phyloP scores from a whole-genome alignment of 1,140 invertebrate species.

The Aricia agestis region DNA sequence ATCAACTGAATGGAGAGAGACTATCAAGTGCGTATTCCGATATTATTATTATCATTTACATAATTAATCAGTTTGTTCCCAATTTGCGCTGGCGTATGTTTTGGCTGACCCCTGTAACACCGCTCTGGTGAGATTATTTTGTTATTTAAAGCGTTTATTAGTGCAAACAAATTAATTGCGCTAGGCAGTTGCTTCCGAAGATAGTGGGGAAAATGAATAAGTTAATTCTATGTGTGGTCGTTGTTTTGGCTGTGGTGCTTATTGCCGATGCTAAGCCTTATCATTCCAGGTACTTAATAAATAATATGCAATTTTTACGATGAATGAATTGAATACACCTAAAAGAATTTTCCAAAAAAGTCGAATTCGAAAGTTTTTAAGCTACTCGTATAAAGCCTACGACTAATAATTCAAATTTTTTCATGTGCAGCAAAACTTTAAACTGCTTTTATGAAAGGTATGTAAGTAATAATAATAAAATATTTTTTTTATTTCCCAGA shows the following conservation, averaged over 20 bases:
- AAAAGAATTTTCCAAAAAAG: too few species aligned
- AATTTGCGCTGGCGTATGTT: neutral
- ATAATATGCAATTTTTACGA: too few species aligned
- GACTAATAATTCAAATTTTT: too few species aligned
- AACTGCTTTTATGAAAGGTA: too few species aligned
- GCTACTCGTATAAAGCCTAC: too few species aligned
- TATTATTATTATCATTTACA: neutral
- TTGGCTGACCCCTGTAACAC: slow-evolving; percentile 1
- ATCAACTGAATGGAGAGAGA: too few species aligned
- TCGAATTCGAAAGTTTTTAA: too few species aligned
- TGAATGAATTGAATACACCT: too few species aligned
- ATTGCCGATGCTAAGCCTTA: slow-evolving; percentile 34
- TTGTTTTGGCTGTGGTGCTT: slow-evolving; percentile 25
- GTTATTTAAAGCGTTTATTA: slow-evolving; percentile 1
- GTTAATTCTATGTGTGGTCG: slow-evolving; percentile 19
- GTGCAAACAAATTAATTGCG: neutral
- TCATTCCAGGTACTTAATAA: slow-evolving; percentile 25
- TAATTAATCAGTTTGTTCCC: slow-evolving; percentile 7
- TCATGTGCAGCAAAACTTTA: too few species aligned
- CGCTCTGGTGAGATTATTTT: neutral
- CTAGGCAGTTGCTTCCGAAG: neutral
- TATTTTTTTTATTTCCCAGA: neutral
- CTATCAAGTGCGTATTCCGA: neutral
- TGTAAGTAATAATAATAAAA: too few species aligned
- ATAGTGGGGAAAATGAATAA: neutral